Base-by-base conservation (phyloP, 2,888 invertebrate genomes). In the Cancer borealis region DNA sequence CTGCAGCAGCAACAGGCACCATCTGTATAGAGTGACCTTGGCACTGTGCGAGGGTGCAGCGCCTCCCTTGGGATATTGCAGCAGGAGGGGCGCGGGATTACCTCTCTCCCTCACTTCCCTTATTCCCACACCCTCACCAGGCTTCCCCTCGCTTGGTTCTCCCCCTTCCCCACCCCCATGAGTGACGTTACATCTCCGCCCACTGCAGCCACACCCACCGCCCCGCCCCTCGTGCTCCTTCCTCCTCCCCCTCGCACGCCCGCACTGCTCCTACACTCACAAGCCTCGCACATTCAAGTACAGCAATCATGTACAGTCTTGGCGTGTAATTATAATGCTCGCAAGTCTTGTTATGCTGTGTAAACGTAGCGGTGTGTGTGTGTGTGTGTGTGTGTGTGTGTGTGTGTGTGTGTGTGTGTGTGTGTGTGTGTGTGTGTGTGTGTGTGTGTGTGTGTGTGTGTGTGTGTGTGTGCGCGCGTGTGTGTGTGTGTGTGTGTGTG, bases 401-500 rank as follows among this genome's bases (percentile, higher is more conserved):
- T 66, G 66, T 66, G 66, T 66, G 66, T 66, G 66, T 66, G 66
- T 66, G 66, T 66, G 66, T 66, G 66, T 66, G 66, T 66, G 66
- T 66, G 66, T 66, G 66, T 66, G 66, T 66, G 66, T 66, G 66
- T 66, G 66, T 66, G 66, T 66, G 66, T 66, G 66, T 66, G 66
- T 66, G 84, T 84, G 84, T 39, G 84, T 84, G 84, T 84, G 84
- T 84, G 84, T 84, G 84, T 84, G 84, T 84, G 84, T 84, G 84
- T 84, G 84, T 84, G 84, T 84, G 73, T 73, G 73, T 73, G 73
- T 73, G 73, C 26, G 73, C 26, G 73, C 26, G 73, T 73, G 73
- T 66, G 66, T 66, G 66, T 66, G 66, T 66, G 66, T 66, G 79
- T 79, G 79, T 84, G 84, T 84, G 84, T 84, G 84, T 84, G 84